Conservation (phyloP, 2,888 invertebrate species). For the Taphrorychus bicolor region DNA sequence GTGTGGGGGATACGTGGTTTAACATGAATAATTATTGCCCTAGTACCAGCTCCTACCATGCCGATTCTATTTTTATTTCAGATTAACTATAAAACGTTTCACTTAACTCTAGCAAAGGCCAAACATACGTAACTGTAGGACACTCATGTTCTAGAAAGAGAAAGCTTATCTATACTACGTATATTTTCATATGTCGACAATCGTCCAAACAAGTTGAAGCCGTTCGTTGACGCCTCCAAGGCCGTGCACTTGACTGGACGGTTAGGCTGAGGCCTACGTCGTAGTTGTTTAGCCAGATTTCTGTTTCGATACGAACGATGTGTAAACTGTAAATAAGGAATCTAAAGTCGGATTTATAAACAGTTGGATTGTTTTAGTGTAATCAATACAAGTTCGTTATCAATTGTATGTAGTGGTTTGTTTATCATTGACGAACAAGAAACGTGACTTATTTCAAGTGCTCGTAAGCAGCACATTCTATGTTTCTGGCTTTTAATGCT, state of each 20-base stretch:
- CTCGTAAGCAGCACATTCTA: neutral
- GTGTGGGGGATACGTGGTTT: too few species aligned
- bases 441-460: slow-evolving; percentile 3
- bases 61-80: neutral
- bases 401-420: neutral
- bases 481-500: neutral
- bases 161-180: neutral
- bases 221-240: neutral
- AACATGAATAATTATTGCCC: neutral
- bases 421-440: neutral
- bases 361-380: too few species aligned
- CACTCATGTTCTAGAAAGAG: neutral
- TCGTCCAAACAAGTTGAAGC: neutral
- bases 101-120: neutral
- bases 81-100: neutral
- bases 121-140: neutral
- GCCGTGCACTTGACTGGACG: neutral
- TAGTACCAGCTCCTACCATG: neutral
- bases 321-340: too few species aligned
- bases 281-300: neutral
- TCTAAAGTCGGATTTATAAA: too few species aligned
- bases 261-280: neutral
- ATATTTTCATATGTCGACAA: neutral
- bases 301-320: neutral
- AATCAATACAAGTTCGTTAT: too few species aligned